Evolutionary conservation across 2,888 invertebrate species (phyloP), one percentile per base, ranked within the genome.

Genomic region (Drosophila greeni): DNA sequence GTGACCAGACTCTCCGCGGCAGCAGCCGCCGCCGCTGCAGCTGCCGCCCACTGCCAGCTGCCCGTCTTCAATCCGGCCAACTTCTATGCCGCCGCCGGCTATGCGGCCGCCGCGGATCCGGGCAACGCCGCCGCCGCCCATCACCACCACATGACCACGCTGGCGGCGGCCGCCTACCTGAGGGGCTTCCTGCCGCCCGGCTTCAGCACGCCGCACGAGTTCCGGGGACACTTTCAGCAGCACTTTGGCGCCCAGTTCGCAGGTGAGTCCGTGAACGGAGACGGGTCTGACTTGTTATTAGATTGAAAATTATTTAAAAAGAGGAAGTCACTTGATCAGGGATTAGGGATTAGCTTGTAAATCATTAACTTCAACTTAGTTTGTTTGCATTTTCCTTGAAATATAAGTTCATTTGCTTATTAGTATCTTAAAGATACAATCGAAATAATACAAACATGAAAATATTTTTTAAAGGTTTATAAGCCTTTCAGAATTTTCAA

Each of bases 41-140:
- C 87, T 2, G 87, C 87, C 53, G 88, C 87, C 71, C 87, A 87
- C 78, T 89, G 88, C 66, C 88, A 89, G 68, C 73, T 88, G 74
- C 88, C 88, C 23, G 88, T 88, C 6, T 88, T 88, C 73, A 88
- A 88, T 85, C 89, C 88, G 60, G 88, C 88, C 40, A 87, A 87
- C 65, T 88, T 88, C 65, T 88, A 88, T 75, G 89, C 88, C 7
- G 89, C 88, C 67, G 88, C 88, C 72, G 88, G 88, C 48, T 88
- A 88, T 72, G 86, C 86, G 4, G 88, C 88, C 48, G 88, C 88
- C 60, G 87, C 87, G 33, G 85, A 86, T 59, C 78, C 88, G 37
- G 86, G 76, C 6, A 83, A 83, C 5, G 81, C 81, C 1, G 88
- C 85, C 7, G 88, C 88, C 9, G 88, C 89, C 16, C 89, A 89